Evolutionary conservation across 2,888 invertebrate species (phyloP).

Genomic region (Polietes domitor): DNA sequence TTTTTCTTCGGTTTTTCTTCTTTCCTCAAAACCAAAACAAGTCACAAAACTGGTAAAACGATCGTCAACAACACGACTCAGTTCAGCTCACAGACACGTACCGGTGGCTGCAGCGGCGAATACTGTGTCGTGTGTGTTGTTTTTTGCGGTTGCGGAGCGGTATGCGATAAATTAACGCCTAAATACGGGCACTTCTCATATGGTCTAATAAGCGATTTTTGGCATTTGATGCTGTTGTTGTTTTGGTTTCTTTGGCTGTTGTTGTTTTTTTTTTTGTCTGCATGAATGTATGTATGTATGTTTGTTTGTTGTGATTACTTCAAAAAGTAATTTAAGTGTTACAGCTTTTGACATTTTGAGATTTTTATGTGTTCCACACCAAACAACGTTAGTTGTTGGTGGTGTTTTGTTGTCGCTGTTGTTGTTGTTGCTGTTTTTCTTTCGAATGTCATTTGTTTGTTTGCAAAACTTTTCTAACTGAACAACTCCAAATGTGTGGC

Average conservation of each 20-base stretch:
- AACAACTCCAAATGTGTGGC: not conserved
- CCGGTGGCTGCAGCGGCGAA: not conserved
- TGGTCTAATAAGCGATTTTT: slow-evolving; percentile 35
- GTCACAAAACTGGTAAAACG: not conserved
- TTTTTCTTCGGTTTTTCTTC: not conserved
- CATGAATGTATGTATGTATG: too few species aligned
- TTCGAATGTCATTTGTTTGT: not conserved
- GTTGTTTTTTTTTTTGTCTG: not conserved
- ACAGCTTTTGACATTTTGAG: slow-evolving; percentile 52
- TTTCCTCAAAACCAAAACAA: not conserved
- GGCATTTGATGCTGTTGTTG: slow-evolving; percentile 3
- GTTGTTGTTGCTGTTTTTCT: not conserved
- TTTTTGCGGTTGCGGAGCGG: slow-evolving; percentile 23
- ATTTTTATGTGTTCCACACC: slow-evolving; percentile 16
- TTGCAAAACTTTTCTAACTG: slow-evolving; percentile 8
- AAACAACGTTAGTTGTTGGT: not conserved
- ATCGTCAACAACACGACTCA: not conserved
- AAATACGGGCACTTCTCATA: slow-evolving; percentile 19
- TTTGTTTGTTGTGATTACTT: slow-evolving; percentile 36
- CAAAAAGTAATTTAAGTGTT: slow-evolving; percentile 46
- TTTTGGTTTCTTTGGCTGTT: slow-evolving; percentile 4
- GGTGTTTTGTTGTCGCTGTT: not conserved
- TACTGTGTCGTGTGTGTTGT: not conserved
- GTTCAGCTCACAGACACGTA: not conserved
- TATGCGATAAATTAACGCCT: slow-evolving; percentile 61